phyloP scores from a whole-genome alignment of 2,113 vertebrate genomes.

The Mus spicilegus region DNA sequence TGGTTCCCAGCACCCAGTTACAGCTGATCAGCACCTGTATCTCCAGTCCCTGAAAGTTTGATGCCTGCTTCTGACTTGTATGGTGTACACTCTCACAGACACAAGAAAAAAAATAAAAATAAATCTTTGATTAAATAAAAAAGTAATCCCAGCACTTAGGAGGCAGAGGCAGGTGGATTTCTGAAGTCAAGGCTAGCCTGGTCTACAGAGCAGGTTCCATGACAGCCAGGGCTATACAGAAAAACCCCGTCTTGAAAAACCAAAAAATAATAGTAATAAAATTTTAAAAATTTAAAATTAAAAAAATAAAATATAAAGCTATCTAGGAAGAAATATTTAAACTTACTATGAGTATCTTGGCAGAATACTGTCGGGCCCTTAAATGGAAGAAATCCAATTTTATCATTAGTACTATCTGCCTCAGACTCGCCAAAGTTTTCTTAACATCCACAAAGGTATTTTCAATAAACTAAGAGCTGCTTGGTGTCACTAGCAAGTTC shows the following conservation, averaged over 20 bases:
- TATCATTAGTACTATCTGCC: neutral
- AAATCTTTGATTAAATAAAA: neutral
- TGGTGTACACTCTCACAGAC: neutral
- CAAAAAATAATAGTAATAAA: too few relatives aligned
- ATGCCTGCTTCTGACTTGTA: neutral
- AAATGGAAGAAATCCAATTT: slow-evolving; percentile 8
- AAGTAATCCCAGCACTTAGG: too few relatives aligned
- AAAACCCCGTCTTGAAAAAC: too few relatives aligned
- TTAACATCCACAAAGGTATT: neutral
- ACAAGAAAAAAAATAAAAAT: neutral
- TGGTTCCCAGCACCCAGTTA: neutral
- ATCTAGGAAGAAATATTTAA: neutral
- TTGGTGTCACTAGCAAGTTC: neutral
- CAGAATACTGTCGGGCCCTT: neutral
- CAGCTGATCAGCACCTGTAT: neutral
- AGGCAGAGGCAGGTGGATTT: too few relatives aligned
- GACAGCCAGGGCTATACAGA: too few relatives aligned
- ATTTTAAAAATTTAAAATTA: too few relatives aligned
- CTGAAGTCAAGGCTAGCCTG: too few relatives aligned
- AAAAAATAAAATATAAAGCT: neutral
- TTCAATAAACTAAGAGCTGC: neutral
- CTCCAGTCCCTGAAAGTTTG: neutral
- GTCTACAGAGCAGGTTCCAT: too few relatives aligned
- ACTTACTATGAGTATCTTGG: neutral
- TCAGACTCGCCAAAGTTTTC: neutral